Conservation (phyloP, 92 coral and sea anemone genomes). For the Bergia sp. region DNA sequence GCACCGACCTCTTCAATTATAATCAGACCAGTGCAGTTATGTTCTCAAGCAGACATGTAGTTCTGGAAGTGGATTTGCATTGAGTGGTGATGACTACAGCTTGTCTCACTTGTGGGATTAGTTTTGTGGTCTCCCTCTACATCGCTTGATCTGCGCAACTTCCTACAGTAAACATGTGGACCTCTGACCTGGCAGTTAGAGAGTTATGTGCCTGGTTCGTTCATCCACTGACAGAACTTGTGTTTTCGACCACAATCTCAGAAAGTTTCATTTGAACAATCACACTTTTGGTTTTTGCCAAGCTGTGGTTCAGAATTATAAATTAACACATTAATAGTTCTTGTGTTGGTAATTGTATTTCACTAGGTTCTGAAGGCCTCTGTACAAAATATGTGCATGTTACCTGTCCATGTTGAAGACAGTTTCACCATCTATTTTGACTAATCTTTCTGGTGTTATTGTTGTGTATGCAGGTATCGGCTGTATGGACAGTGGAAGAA, state of each 20-base stretch:
- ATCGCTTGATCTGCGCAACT: constrained; percentile 54
- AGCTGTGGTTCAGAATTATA: no score
- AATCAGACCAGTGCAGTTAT: not conserved
- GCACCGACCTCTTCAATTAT: no score
- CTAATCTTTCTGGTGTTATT: not conserved
- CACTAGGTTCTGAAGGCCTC: no score
- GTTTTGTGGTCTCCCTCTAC: not conserved
- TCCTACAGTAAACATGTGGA: constrained; percentile 80
- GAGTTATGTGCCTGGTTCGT: constrained; percentile 70
- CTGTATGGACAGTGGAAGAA: constrained; percentile 99
- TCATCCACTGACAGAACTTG: constrained; percentile 69
- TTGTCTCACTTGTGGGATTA: constrained; percentile 36
- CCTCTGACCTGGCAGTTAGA: constrained; percentile 67
- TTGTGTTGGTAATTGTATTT: no score
- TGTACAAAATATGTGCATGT: no score
- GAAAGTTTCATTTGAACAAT: no score
- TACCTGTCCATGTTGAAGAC: not conserved
- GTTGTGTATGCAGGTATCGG: constrained; percentile 68
- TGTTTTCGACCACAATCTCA: not conserved
- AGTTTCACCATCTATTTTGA: not conserved
- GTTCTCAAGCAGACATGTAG: not conserved
- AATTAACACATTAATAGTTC: no score
- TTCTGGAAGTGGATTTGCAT: constrained; percentile 38
- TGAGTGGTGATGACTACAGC: constrained; percentile 14
- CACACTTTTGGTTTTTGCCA: no score